Conservation (phyloP, 2,888 invertebrate species). For the Synanthedon formicaeformis region DNA sequence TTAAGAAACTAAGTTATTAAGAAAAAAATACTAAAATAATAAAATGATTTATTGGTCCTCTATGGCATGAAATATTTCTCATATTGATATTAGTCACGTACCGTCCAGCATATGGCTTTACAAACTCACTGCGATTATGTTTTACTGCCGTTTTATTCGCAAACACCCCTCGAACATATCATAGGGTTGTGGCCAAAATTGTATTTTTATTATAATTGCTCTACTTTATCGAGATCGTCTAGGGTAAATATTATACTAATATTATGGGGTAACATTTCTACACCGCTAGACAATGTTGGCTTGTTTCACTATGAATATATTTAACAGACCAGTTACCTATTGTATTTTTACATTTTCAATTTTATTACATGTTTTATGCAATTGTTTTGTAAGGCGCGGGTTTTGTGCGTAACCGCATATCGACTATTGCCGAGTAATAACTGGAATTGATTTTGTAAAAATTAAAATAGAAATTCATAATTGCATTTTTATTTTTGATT, state of each 20-base stretch:
- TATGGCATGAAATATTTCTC: too few relatives aligned
- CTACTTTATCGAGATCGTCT: conserved; percentile 48
- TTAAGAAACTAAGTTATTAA: too few relatives aligned
- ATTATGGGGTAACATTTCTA: conserved; percentile 39
- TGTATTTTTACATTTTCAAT: background rate
- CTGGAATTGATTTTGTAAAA: background rate
- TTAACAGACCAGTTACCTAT: background rate
- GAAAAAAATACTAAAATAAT: too few relatives aligned
- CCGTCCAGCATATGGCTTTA: conserved; percentile 29
- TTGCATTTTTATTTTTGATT: background rate
- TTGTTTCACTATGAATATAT: conserved; percentile 14
- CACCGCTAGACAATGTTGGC: conserved; percentile 24
- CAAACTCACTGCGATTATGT: conserved; percentile 31
- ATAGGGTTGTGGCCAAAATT: conserved; percentile 64
- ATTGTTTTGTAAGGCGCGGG: background rate
- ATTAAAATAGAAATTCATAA: background rate
- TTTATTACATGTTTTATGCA: background rate
- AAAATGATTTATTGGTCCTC: too few relatives aligned
- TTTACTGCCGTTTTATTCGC: conserved; percentile 57
- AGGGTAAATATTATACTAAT: conserved; percentile 62
- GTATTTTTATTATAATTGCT: conserved; percentile 69
- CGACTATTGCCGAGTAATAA: background rate
- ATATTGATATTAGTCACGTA: background rate
- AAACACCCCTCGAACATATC: conserved; percentile 44
- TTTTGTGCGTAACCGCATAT: background rate